phyloP scores from a whole-genome alignment of 2,113 vertebrate genomes.

The Seriola dumerili region DNA sequence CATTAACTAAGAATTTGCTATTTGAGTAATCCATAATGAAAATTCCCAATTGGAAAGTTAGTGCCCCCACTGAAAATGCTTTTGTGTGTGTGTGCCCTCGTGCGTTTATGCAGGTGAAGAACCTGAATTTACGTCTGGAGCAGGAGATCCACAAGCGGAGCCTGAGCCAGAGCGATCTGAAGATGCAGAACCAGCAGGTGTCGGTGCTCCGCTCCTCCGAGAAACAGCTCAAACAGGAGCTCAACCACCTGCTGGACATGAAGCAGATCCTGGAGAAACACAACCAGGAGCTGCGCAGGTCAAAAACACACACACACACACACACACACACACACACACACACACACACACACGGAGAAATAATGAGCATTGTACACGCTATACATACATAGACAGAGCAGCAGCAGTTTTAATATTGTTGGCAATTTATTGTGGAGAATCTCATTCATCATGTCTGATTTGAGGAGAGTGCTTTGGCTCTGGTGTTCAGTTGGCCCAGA shows the following conservation, averaged over 20 bases:
- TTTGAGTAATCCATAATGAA: too few relatives aligned
- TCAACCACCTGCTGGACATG: constrained; percentile 94
- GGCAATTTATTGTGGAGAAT: constrained; percentile 11
- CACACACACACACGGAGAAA: background rate
- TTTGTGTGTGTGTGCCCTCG: background rate
- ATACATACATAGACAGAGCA: constrained; percentile 16
- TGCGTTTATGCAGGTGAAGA: constrained; percentile 87
- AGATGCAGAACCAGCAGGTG: constrained; percentile 93
- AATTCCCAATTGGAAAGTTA: background rate
- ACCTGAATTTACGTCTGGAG: constrained; percentile 90
- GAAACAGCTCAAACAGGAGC: constrained; percentile 96
- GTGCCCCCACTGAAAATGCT: background rate
- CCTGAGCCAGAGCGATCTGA: constrained; percentile 92
- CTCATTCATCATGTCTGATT: constrained; percentile 30
- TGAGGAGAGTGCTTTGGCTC: constrained; percentile 47
- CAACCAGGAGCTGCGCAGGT: constrained; percentile 94
- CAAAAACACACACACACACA: constrained; percentile 50
- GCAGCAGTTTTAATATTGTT: background rate
- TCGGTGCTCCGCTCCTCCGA: constrained; percentile 91
- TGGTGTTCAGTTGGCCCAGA: constrained; percentile 16
- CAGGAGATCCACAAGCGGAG: constrained; percentile 93
- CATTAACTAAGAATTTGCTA: background rate
- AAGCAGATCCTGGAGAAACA: constrained; percentile 94
- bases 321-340: background rate
- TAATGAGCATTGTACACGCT: background rate